These are phyloP conservation scores for Chaetops frenatus DNA, from an alignment of 2,113 vertebrate genomes.

Conservation along the genomic window DNA sequence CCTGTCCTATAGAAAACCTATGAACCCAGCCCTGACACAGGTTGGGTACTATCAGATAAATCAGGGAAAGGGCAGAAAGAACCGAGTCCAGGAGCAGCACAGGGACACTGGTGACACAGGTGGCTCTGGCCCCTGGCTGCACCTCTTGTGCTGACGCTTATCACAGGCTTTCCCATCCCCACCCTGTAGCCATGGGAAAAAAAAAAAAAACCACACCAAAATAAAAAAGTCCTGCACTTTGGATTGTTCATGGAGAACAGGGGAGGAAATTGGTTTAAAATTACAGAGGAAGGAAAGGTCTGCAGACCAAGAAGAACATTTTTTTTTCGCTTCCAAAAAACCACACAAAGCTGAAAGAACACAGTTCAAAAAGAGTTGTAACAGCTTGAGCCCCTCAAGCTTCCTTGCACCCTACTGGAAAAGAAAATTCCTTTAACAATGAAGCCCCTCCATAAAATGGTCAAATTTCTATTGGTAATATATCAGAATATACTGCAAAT, in stretches of 20 bases:
- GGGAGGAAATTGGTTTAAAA: slow-evolving; percentile 29
- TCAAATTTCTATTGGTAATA: background rate
- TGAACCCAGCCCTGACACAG: background rate
- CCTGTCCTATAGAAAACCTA: too few relatives aligned
- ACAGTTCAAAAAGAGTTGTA: background rate
- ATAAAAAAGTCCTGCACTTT: background rate
- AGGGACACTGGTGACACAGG: background rate
- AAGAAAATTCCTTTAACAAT: background rate
- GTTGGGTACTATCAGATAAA: background rate
- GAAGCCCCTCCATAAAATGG: background rate
- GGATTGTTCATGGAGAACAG: background rate
- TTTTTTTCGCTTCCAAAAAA: background rate
- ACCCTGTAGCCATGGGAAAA: rapidly evolving
- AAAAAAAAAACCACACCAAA: background rate
- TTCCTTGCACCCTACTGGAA: background rate
- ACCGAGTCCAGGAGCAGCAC: rapidly evolving
- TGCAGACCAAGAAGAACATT: background rate
- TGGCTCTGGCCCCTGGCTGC: background rate
- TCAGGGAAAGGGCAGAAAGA: background rate
- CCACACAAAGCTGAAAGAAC: background rate
- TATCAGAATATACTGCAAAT: background rate
- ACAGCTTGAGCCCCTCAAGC: background rate
- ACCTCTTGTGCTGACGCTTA: background rate
- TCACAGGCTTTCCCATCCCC: background rate
- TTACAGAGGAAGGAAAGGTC: slow-evolving; percentile 39